Base-by-base conservation (phyloP, 2,888 invertebrate species). In the Limnephilus lunatus region DNA sequence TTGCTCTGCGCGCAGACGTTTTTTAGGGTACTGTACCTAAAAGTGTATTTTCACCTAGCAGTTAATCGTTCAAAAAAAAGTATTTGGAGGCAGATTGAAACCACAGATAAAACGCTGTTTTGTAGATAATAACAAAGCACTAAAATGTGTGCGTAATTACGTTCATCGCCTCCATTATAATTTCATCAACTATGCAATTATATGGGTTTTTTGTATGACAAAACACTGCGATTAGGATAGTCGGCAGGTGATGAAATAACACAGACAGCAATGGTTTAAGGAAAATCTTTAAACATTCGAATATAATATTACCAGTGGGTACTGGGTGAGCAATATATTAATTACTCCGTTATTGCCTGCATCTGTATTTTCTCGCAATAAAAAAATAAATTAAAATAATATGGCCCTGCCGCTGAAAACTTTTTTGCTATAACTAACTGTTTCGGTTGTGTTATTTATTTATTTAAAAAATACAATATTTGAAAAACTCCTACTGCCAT, bases 141-240 rank as follows among this genome's bases (percentile, higher is more conserved):
- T 89, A 92, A 91, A 90, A 91, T 92, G 92, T 92, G 91, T 91
- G 81, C 91, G 92, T 92, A 92, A 92, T 93, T 93, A 93, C 32
- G 88, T 89, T 80, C 92, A 91, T 90, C 93, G 90, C 93, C 68
- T 87, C 93, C 92, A 93, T 93, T 93, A 93, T 93, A 93, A 93
- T 93, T 93, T 93, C 93, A 92, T 93, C 93, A 93, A 91, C 91
- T 89, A 81, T 81, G 90, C 91, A 93, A 92, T 93, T 91, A 92
- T 87, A 81, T 35, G 88, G 53, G 86, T 92, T 88, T 93, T 90
- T 91, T 90, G 87, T 91, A 87, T 90, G 91, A 90, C 90, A 91
- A 92, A 90, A 90, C 53, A 53, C 30, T 82, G 82, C 85, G 86
- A 85, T 81, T 85, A 39, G 68, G 91, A 32, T 30, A 48, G 90